Evolutionary conservation across 2,888 invertebrate species (phyloP).

Genomic region (Celastrina argiolus): DNA sequence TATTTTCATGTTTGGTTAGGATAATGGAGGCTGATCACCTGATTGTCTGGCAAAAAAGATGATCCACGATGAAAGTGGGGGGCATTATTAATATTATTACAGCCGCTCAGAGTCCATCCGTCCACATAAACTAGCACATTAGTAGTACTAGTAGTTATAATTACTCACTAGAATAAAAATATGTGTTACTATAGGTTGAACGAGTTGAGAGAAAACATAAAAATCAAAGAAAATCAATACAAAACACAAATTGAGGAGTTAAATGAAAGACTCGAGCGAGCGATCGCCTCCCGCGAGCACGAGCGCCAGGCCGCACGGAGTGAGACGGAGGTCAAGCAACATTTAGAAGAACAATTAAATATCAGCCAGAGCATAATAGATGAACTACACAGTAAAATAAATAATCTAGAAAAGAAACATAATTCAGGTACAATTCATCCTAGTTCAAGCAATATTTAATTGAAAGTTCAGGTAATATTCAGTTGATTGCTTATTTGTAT

Average conservation of each 20-base stretch:
- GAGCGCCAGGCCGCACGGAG: slow-evolving; percentile 42
- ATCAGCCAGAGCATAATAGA: slow-evolving; percentile 48
- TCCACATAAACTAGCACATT: too few species aligned
- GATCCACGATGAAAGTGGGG: too few species aligned
- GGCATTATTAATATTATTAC: too few species aligned
- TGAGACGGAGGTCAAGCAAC: slow-evolving; percentile 47
- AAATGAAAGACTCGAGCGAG: slow-evolving; percentile 51
- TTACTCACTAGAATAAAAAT: not conserved
- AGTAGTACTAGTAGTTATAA: too few species aligned
- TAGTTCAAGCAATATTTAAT: not conserved
- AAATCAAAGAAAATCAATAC: slow-evolving; percentile 48
- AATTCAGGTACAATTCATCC: too few species aligned
- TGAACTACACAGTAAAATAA: slow-evolving; percentile 51
- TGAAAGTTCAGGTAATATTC: too few species aligned
- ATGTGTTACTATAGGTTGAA: slow-evolving; percentile 43
- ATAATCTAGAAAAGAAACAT: slow-evolving; percentile 54
- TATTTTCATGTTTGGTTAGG: too few species aligned
- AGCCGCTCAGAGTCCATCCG: too few species aligned
- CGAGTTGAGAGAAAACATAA: slow-evolving; percentile 56
- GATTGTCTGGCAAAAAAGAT: too few species aligned
- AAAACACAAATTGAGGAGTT: slow-evolving; percentile 50
- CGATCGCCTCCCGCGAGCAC: slow-evolving; percentile 46
- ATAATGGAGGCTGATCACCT: too few species aligned
- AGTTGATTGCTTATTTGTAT: too few species aligned
- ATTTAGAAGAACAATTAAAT: slow-evolving; percentile 42